Conservation (phyloP, 2,888 invertebrate species). For the Harpalus rubripes region DNA sequence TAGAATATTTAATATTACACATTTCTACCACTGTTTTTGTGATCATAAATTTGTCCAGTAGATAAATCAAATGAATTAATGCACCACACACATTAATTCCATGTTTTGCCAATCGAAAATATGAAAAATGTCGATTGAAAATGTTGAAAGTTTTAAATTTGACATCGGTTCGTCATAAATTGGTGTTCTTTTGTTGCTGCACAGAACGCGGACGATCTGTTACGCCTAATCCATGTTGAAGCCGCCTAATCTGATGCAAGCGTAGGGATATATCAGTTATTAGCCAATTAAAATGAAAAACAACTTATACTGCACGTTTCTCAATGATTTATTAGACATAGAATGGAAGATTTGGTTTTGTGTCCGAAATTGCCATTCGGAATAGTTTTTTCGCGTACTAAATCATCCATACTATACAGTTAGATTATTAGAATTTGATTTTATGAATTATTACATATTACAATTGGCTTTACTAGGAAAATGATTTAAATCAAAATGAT, state of each 20-base stretch:
- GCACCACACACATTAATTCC: not conserved
- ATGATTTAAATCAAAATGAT: too few relatives aligned
- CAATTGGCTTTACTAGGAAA: not conserved
- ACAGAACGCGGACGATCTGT: constrained; percentile 29
- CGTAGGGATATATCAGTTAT: constrained; percentile 55
- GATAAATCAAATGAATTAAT: not conserved
- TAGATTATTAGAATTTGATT: not conserved
- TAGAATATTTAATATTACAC: not conserved
- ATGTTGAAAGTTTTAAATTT: constrained; percentile 26
- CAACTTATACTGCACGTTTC: constrained; percentile 19
- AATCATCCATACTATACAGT: not conserved
- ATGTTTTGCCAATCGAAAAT: constrained; percentile 15
- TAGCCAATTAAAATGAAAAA: constrained; percentile 55
- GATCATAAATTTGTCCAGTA: not conserved
- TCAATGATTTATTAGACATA: constrained; percentile 35
- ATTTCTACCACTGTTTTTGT: not conserved
- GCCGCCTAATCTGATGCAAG: constrained; percentile 45
- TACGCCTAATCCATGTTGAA: constrained; percentile 59
- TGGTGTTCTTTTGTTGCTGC: constrained; percentile 28
- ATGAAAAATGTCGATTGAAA: constrained; percentile 20
- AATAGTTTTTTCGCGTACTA: not conserved
- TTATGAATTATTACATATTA: not conserved
- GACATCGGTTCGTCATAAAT: constrained; percentile 41
- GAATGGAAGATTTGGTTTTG: constrained; percentile 1
- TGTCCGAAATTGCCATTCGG: not conserved